These are phyloP conservation scores for Diplosoma virens DNA, from an alignment of 23 tunicate genomes.

Conservation along the genomic window DNA sequence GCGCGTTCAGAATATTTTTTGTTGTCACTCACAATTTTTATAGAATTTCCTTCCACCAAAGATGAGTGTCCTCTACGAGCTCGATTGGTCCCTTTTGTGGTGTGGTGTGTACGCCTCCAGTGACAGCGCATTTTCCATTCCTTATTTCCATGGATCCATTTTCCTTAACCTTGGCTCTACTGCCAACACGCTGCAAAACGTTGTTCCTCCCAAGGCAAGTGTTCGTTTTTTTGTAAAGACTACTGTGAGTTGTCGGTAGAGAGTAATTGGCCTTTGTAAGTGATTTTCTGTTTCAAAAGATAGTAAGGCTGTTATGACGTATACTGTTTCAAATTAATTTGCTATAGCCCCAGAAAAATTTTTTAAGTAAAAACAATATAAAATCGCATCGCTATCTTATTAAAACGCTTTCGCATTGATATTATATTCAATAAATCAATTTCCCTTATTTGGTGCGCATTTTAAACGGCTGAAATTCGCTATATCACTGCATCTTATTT, in stretches of 20 bases:
- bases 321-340: too few relatives aligned
- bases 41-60: constrained; percentile 32
- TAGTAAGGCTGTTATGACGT: too few relatives aligned
- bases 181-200: constrained; percentile 18
- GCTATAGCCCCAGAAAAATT: too few relatives aligned
- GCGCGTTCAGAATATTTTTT: too few relatives aligned
- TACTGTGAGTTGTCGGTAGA: background rate
- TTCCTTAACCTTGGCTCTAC: constrained; percentile 8
- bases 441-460: too few relatives aligned
- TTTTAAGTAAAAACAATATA: too few relatives aligned
- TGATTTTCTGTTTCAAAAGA: background rate
- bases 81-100: constrained; percentile 60
- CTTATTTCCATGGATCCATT: constrained; percentile 48
- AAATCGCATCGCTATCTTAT: too few relatives aligned
- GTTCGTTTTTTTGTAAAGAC: background rate
- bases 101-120: constrained; percentile 66
- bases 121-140: constrained; percentile 57
- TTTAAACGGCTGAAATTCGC: too few relatives aligned
- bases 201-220: constrained; percentile 46
- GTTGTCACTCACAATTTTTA: too few relatives aligned
- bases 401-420: too few relatives aligned
- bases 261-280: background rate
- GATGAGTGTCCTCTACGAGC: constrained; percentile 45
- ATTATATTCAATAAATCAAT: too few relatives aligned
- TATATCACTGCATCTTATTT: too few relatives aligned